A percentile compares a stretch with the other conserved stretches of the same genome.
These are phyloP conservation scores for Helicoverpa zea DNA, from an alignment of 1,140 invertebrate species.

Conservation along the genomic window DNA sequence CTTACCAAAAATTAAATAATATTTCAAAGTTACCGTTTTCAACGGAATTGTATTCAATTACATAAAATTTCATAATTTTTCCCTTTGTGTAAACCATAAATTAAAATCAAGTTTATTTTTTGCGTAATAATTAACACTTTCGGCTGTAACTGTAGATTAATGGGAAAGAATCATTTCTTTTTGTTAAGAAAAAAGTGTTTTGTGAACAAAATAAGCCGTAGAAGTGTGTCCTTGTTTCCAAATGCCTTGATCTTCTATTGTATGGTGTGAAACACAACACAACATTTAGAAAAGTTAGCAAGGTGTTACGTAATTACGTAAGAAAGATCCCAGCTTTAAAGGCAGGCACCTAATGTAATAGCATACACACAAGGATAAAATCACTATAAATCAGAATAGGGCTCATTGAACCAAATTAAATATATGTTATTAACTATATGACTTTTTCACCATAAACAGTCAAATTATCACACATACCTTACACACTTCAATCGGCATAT, in stretches of 20 bases:
- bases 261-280: neutral
- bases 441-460: too few species aligned
- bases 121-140: slow-evolving; percentile 9
- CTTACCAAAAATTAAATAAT: too few species aligned
- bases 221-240: slow-evolving; percentile 8
- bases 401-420: too few species aligned
- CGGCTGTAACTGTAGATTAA: neutral
- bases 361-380: too few species aligned
- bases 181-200: neutral
- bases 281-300: neutral
- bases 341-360: too few species aligned
- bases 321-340: too few species aligned
- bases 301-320: neutral
- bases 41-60: neutral
- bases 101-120: neutral
- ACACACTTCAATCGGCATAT: too few species aligned
- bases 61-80: slow-evolving; percentile 13
- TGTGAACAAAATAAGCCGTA: neutral
- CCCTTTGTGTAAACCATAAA: neutral
- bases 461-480: too few species aligned
- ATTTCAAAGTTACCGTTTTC: too few species aligned
- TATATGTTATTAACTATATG: too few species aligned
- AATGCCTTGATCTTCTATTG: slow-evolving; percentile 8
- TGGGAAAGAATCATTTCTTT: slow-evolving; percentile 16
- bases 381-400: too few species aligned